These are phyloP conservation scores for Agrochola lychnidis DNA, from an alignment of 2,888 invertebrate genomes.

Conservation along the genomic window DNA sequence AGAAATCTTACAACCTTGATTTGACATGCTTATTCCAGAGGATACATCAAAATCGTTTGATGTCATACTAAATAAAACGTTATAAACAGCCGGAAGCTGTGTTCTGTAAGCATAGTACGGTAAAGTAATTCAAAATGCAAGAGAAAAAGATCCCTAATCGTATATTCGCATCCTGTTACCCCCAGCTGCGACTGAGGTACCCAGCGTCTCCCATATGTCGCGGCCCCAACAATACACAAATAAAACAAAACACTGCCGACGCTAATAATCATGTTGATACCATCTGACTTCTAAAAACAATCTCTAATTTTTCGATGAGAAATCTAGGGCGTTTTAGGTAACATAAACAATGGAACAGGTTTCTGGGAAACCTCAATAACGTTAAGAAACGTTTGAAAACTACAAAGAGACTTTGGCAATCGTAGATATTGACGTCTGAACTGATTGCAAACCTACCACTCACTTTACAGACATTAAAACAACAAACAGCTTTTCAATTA, in stretches of 20 bases:
- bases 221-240: slow-evolving; percentile 29
- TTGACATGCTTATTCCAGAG: not conserved
- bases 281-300: slow-evolving; percentile 29
- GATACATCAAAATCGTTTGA: not conserved
- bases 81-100: slow-evolving; percentile 40
- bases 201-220: slow-evolving; percentile 62
- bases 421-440: slow-evolving; percentile 22
- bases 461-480: slow-evolving; percentile 15
- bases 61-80: slow-evolving; percentile 23
- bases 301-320: slow-evolving; percentile 20
- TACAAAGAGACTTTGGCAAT: slow-evolving; percentile 16
- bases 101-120: slow-evolving; percentile 32
- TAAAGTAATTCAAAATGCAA: slow-evolving; percentile 45
- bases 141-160: slow-evolving; percentile 56
- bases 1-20: slow-evolving; percentile 2
- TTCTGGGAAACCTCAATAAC: slow-evolving; percentile 20
- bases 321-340: slow-evolving; percentile 14
- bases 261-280: slow-evolving; percentile 26
- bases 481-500: slow-evolving; percentile 38
- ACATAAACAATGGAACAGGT: slow-evolving; percentile 32
- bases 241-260: slow-evolving; percentile 43
- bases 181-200: slow-evolving; percentile 60
- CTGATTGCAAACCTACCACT: slow-evolving; percentile 5
- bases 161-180: slow-evolving; percentile 63
- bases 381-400: not conserved